Evolutionary conservation across 2,113 vertebrate genomes (phyloP).

Genomic region (Ageneiosus marmoratus): DNA sequence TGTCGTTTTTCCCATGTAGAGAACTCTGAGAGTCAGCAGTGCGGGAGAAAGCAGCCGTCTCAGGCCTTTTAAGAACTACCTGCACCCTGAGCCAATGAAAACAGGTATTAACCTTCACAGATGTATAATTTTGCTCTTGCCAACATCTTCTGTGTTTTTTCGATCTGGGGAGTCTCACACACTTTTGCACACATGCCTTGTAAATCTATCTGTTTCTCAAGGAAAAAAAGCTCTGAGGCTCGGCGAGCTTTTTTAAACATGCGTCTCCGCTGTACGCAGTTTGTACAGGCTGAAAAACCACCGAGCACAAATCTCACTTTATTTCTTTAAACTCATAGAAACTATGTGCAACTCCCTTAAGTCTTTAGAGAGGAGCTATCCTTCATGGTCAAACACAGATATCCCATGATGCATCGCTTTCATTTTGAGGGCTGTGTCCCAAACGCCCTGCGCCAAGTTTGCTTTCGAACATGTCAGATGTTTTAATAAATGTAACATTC

Average conservation of each 20-base stretch:
- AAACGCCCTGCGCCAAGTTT: background rate
- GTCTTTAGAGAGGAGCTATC: background rate
- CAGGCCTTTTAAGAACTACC: constrained; percentile 63
- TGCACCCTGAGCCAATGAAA: constrained; percentile 66
- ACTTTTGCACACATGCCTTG: constrained; percentile 54
- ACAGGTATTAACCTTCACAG: constrained; percentile 65
- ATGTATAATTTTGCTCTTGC: constrained; percentile 63
- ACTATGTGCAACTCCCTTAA: constrained; percentile 35
- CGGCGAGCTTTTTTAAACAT: constrained; percentile 9
- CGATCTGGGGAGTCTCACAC: constrained; percentile 56
- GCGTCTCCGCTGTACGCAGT: constrained; percentile 17
- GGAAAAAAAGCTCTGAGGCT: constrained; percentile 33
- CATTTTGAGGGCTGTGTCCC: background rate
- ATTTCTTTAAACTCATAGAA: constrained; percentile 60
- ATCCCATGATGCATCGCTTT: too few relatives aligned
- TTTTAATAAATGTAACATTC: background rate
- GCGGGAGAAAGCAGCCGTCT: constrained; percentile 55
- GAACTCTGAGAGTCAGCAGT: constrained; percentile 61
- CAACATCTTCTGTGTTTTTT: constrained; percentile 55
- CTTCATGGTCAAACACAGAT: background rate
- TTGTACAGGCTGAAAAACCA: constrained; percentile 19
- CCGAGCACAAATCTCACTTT: constrained; percentile 34
- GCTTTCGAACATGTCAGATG: background rate
- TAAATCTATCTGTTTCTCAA: constrained; percentile 56
- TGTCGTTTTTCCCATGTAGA: constrained; percentile 36